These are phyloP conservation scores for Papilio xuthus DNA, from an alignment of 1,140 invertebrate species.

Conservation along the genomic window DNA sequence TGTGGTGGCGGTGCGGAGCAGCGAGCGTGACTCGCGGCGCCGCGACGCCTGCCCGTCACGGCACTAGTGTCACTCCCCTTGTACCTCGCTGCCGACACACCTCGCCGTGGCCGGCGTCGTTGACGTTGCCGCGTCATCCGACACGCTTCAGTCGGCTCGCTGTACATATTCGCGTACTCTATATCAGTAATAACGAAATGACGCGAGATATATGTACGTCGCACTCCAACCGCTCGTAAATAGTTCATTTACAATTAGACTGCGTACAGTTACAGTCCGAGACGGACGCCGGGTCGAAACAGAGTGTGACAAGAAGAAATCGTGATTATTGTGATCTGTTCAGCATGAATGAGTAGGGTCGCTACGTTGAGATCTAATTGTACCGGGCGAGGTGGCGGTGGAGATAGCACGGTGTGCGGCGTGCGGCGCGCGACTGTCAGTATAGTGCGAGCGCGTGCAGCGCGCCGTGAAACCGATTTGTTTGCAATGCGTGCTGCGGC, in stretches of 20 bases:
- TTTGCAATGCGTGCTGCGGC: constrained; percentile 67
- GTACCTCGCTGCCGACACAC: constrained; percentile 64
- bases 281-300: constrained; percentile 50
- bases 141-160: constrained; percentile 55
- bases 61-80: constrained; percentile 60
- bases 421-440: constrained; percentile 64
- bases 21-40: constrained; percentile 63
- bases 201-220: constrained; percentile 17
- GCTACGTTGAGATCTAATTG: constrained; percentile 71
- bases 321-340: constrained; percentile 68
- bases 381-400: constrained; percentile 65
- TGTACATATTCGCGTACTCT: constrained; percentile 44
- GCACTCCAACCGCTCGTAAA: constrained; percentile 35
- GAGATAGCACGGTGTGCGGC: constrained; percentile 44
- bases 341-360: constrained; percentile 77
- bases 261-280: constrained; percentile 47
- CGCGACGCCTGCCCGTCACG: constrained; percentile 46
- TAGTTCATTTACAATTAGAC: constrained; percentile 28
- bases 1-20: constrained; percentile 53
- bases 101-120: constrained; percentile 40
- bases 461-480: constrained; percentile 74
- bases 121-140: constrained; percentile 50
- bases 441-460: constrained; percentile 72
- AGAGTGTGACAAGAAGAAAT: constrained; percentile 76
- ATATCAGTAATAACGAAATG: constrained; percentile 31